Base-by-base conservation (phyloP, 2,113 vertebrate genomes). In the Myotis lucifugus region DNA sequence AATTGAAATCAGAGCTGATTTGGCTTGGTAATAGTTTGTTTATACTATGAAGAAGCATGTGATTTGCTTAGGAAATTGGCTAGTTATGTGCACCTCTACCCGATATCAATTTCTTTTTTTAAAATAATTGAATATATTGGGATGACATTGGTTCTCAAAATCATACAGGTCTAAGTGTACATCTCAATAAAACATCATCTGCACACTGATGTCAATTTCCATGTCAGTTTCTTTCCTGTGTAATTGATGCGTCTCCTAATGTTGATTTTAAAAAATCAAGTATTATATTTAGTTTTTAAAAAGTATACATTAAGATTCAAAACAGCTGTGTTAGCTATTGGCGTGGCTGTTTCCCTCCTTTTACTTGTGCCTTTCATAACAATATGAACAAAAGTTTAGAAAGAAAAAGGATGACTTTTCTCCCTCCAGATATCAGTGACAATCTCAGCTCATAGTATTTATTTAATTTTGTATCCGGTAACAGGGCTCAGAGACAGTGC, bases 291-390 rank as follows among this genome's bases (percentile, higher is more conserved):
- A 69, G 90, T 96, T 93, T 93, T 93, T 73, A 91, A 79, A 85
- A 81, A 52, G 83, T 59, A 25, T 59, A 59, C 42, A 42, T 42
- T 42, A 42, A 42, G 6, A 50, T 64, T 85, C 42, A 8, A n/a
- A 91, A 83, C 94, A 97, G 81, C 90, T 94, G 92, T 95, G 88
- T 95, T 97, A 95, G 90, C 90, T 74, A 3, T 96, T 74, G 83
- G 91, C 5, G 1, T 56, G 94, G 56, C 89, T 1, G 1, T 37
- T 48, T 34, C 37, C 54, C 82, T 87, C 29, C 19, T 34, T 29
- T 29, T 52, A 50, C 14, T 40, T 0, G 0, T 40, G 73, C 42
- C 2, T 88, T 77, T 94, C 88, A 21, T 88, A 46, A 89, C 48
- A 42, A 85, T 48, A 27, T 67, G 81, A 90, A 78, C 95, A 85